Conservation (phyloP, 2,888 invertebrate genomes). For the Chalcis sispes region DNA sequence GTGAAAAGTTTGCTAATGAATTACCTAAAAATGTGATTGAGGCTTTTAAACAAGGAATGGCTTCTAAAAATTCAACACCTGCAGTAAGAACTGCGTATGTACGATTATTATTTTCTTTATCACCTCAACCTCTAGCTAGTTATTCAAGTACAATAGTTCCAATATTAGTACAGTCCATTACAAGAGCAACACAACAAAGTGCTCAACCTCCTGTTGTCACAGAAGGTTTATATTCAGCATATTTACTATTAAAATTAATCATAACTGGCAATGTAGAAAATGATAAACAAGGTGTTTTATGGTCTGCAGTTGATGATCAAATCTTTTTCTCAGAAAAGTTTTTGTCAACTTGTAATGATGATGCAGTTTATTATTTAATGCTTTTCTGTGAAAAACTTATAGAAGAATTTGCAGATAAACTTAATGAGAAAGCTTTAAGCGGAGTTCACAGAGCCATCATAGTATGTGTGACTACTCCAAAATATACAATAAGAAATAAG, state of each 20-base stretch:
- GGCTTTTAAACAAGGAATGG: constrained; percentile 84
- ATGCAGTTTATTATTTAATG: constrained; percentile 84
- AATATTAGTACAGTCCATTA: constrained; percentile 83
- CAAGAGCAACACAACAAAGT: constrained; percentile 86
- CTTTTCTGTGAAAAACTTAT: constrained; percentile 85
- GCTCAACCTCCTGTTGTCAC: constrained; percentile 83
- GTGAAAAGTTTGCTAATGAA: constrained; percentile 80
- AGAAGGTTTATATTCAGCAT: constrained; percentile 84
- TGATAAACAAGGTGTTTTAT: constrained; percentile 79
- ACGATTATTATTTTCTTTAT: constrained; percentile 80
- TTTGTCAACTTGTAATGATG: constrained; percentile 83
- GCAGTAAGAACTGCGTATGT: constrained; percentile 88
- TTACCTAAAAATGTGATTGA: constrained; percentile 83
- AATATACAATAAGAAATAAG: constrained; percentile 80
- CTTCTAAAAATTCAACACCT: constrained; percentile 86
- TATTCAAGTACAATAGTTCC: constrained; percentile 77
- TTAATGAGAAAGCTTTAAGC: constrained; percentile 80
- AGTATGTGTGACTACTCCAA: constrained; percentile 82
- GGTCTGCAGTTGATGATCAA: constrained; percentile 86
- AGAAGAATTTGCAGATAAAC: constrained; percentile 82
- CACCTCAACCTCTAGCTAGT: constrained; percentile 61
- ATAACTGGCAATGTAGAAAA: constrained; percentile 76
- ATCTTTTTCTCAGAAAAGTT: constrained; percentile 90
- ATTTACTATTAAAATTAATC: constrained; percentile 82
- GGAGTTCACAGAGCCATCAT: constrained; percentile 85